Base-by-base conservation (phyloP, 1,140 invertebrate species). In the Anthonomus grandis region DNA sequence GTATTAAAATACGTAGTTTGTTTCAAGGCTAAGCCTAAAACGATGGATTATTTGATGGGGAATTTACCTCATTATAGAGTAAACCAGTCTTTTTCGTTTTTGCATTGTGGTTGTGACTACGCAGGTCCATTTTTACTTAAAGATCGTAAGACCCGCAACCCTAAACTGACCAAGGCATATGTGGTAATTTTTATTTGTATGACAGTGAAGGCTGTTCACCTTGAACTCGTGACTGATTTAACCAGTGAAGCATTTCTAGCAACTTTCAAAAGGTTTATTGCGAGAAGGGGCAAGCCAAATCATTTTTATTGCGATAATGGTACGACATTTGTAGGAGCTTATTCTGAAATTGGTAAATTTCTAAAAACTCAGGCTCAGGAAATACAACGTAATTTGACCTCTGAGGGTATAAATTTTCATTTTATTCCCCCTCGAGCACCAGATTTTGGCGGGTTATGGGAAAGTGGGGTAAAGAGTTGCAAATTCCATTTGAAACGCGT, bases 381-480 rank as follows among this genome's bases (percentile, higher is more conserved):
- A 17, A 44, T 57, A 18, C n/a, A 31, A 22, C 21, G 49, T 12
- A 25, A 38, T 49, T 42, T 49, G 24, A 22, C 36, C 9, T 41
- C 31, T 39, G 47, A 57, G 12, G 55, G 55, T 17, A 21, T 50
- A 13, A 41, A 31, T 15, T 57, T 37, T 36, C 19, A 50, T 17
- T 57, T 57, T 27, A 57, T 57, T 15, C 13, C 41, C 2, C 69
- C 76, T 22, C 18, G 39, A 6, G 66, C 72, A n/a, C 69, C 72
- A 3, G 67, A 76, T 65, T 74, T 77, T 52, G 75, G 75, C 21
- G 75, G 75, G 10, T 24, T 59, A 27, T 75, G 71, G 66, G 78
- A 78, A 60, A 49, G 65, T 3, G 67, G 60, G 4, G 68, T 78
- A 0, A 74, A 74, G 60, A 59, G 55, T 18, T 59, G 69, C 3